Evolutionary conservation across 2,113 vertebrate genomes (phyloP), one percentile per base, ranked within the genome.

Genomic region (Anser cygnoides): DNA sequence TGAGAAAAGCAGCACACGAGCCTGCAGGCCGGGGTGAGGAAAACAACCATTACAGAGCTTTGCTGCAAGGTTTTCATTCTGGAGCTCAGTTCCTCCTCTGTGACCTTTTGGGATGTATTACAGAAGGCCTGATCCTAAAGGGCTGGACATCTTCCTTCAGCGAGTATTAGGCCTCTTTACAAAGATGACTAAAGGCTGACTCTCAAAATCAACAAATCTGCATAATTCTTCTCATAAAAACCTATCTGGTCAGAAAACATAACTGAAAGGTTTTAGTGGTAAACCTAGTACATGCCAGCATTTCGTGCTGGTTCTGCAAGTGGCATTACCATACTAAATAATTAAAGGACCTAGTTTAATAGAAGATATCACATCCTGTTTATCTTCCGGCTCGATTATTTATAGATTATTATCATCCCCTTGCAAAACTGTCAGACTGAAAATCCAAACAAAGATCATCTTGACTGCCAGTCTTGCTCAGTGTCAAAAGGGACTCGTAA

Each of bases 341-440:
- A 89, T 50, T 44, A 67, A 88, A 95, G 35, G 88, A 81, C 72
- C 86, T 55, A 3, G 70, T 72, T 94, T 90, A 81, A 90, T 58
- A 67, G 77, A 94, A 87, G 52, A 39, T 57, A 90, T 94, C 80
- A 62, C 65, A 78, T 93, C 92, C 95, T 95, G 92, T 93, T 96
- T 88, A 75, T 80, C 68, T 92, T 92, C 82, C 79, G 83, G 75
- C 61, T 95, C 3, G 0, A 39, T 71, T 96, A 74, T 89, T 96
- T 89, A 88, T 79, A 89, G 89, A 78, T 95, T 76, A 79, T 52
- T 84, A 90, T 94, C 76, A 77, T 52, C 17, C 62, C 74, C n/a
- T 74, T 57, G 75, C 72, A 90, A 95, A 94, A 90, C 49, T 43
- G 50, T 65, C 54, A 83, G 74, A 80, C 46, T 66, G 74, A 79